Conservation (phyloP, 2,888 invertebrate species). For the Spodoptera exigua region DNA sequence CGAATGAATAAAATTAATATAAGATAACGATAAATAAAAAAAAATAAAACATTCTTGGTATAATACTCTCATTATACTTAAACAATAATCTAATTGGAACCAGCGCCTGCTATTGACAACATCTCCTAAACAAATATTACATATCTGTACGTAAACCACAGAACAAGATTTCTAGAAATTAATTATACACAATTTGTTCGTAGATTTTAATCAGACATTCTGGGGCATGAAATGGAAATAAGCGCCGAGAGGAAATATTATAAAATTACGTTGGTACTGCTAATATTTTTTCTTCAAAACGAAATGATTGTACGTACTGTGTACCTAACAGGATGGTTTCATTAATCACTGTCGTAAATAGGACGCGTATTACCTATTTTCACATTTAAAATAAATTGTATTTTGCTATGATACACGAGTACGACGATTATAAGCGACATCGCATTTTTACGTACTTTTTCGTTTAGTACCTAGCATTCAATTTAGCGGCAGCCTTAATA, state of each 20-base stretch:
- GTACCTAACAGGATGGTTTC: not conserved
- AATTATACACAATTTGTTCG: not conserved
- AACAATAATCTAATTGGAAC: no score
- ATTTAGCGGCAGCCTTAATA: no score
- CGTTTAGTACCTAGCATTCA: no score
- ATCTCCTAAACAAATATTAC: no score
- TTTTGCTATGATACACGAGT: not conserved
- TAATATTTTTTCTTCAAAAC: conserved; percentile 17
- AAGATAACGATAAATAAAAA: no score
- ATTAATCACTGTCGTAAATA: conserved; percentile 11
- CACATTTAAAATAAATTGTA: not conserved
- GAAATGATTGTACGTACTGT: conserved; percentile 1
- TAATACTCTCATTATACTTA: no score
- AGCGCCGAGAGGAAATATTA: not conserved
- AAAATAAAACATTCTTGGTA: no score
- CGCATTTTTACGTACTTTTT: no score
- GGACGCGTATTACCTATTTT: conserved; percentile 1
- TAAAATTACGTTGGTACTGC: conserved; percentile 7
- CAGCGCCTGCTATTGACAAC: no score
- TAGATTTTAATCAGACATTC: not conserved
- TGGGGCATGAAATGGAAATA: conserved; percentile 1
- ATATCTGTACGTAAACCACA: no score
- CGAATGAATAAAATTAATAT: no score
- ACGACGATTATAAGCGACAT: no score
- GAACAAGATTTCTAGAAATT: not conserved